These are phyloP conservation scores for Argyrosomus japonicus DNA, from an alignment of 2,113 vertebrate species.

Conservation along the genomic window DNA sequence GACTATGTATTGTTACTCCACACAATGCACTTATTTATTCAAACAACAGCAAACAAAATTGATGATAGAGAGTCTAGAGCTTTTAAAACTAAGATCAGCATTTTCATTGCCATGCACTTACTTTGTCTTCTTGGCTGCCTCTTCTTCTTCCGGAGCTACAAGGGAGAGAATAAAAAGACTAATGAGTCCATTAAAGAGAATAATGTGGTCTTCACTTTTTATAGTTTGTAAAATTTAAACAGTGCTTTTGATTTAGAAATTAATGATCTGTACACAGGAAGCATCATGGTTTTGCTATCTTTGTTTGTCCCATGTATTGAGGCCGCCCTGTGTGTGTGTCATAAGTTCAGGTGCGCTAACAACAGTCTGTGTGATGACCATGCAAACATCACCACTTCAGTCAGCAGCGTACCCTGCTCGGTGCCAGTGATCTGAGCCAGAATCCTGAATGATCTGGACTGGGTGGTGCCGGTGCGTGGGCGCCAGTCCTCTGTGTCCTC, in stretches of 20 bases:
- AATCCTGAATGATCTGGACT: constrained; percentile 97
- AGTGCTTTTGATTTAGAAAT: not conserved
- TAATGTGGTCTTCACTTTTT: not conserved
- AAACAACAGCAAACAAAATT: not conserved
- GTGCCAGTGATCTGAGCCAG: constrained; percentile 98
- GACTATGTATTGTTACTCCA: not conserved
- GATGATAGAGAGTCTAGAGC: not conserved
- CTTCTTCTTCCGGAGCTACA: constrained; percentile 67
- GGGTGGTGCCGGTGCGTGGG: constrained; percentile 92
- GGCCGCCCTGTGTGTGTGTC: not conserved
- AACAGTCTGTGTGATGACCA: not conserved
- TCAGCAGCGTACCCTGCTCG: constrained; percentile 85
- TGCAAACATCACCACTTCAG: not conserved
- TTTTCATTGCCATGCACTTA: constrained; percentile 65
- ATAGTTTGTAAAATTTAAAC: not conserved
- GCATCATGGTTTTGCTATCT: not conserved
- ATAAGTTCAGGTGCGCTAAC: not conserved
- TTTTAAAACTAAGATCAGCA: not conserved
- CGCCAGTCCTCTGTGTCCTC: constrained; percentile 98
- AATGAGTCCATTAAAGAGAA: not conserved
- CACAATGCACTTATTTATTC: constrained; percentile 2
- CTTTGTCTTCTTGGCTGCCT: constrained; percentile 72
- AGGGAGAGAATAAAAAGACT: not conserved
- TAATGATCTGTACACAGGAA: not conserved
- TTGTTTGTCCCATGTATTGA: not conserved